phyloP scores from a whole-genome alignment of 2,888 invertebrate genomes.

The Acleris sparsana region DNA sequence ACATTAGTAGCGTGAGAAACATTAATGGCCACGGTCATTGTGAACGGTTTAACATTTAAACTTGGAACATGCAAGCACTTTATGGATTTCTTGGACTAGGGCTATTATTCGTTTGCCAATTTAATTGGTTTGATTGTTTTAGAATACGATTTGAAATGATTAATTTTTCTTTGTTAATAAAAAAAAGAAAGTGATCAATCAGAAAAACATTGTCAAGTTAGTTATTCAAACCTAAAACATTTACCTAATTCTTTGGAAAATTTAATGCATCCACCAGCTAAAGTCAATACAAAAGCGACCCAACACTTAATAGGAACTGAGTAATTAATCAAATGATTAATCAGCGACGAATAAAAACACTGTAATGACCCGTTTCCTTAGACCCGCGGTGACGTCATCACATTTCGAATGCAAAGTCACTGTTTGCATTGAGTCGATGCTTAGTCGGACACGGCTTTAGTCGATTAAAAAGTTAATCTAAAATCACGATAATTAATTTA shows the following conservation, averaged over 20 bases:
- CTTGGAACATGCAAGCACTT: constrained; percentile 23
- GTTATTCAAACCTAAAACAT: background rate
- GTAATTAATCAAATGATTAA: constrained; percentile 83
- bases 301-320: constrained; percentile 75
- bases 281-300: constrained; percentile 49
- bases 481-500: constrained; percentile 11
- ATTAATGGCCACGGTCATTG: constrained; percentile 33
- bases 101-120: constrained; percentile 27
- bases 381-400: constrained; percentile 80
- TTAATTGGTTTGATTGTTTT: background rate
- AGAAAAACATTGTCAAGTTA: too few relatives aligned
- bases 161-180: too few relatives aligned
- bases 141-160: too few relatives aligned
- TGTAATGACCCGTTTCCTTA: constrained; percentile 81
- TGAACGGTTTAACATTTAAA: constrained; percentile 24
- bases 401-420: constrained; percentile 75
- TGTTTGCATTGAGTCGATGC: constrained; percentile 55
- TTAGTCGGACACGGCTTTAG: constrained; percentile 50
- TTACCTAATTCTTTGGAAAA: background rate
- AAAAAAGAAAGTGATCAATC: too few relatives aligned
- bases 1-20: constrained; percentile 36
- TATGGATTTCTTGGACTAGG: constrained; percentile 15
- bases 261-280: constrained; percentile 2
- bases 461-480: constrained; percentile 26
- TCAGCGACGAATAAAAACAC: constrained; percentile 83